A percentile compares a stretch with the other conserved stretches of the same genome.
phyloP scores from a whole-genome alignment of 2,888 invertebrate genomes.

The Heterodera filipjevi region DNA sequence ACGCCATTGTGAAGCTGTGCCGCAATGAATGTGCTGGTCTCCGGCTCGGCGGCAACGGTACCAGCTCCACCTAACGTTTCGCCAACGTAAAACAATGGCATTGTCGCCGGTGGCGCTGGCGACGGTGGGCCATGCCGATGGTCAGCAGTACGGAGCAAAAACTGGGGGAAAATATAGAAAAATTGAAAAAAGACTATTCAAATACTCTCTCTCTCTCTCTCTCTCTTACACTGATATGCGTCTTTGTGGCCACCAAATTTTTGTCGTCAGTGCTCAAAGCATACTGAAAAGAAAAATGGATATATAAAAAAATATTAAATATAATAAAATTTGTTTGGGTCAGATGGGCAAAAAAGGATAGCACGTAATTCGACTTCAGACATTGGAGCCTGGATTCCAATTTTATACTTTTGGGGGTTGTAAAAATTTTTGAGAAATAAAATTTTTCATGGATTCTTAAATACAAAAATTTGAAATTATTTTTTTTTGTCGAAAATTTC shows the following conservation, averaged over 20 bases:
- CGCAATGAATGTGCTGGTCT: constrained; percentile 43
- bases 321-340: neutral
- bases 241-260: constrained; percentile 36
- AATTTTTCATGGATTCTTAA: too few relatives aligned
- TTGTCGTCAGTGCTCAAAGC: constrained; percentile 11
- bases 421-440: too few relatives aligned
- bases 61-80: constrained; percentile 35
- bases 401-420: too few relatives aligned
- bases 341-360: too few relatives aligned
- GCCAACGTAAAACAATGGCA: constrained; percentile 51
- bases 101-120: neutral
- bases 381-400: too few relatives aligned
- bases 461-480: too few relatives aligned
- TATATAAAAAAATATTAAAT: neutral
- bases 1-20: constrained; percentile 37
- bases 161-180: too few relatives aligned
- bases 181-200: too few relatives aligned
- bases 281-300: neutral
- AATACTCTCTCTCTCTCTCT: too few relatives aligned
- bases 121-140: constrained; percentile 32
- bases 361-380: too few relatives aligned
- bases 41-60: constrained; percentile 36
- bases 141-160: constrained; percentile 21
- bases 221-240: constrained; percentile 49
- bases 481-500: neutral